Percentiles rank a stretch among this genome's conserved stretches.
phyloP scores from a whole-genome alignment of 2,888 invertebrate species.

The Troides helena region DNA sequence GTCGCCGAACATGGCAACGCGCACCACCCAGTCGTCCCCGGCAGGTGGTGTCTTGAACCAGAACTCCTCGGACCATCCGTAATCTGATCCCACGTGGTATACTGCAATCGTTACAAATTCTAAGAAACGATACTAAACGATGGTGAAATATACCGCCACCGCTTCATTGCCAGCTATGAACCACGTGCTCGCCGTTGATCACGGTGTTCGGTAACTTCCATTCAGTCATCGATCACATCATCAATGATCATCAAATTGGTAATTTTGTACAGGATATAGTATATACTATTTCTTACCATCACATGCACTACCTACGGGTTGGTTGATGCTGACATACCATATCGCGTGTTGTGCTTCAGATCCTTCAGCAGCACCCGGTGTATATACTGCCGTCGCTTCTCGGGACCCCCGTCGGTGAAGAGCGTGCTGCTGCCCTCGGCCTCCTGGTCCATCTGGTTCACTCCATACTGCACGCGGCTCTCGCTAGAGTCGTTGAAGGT shows the following conservation, averaged over 20 bases:
- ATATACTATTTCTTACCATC: no score
- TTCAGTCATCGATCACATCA: no score
- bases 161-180: no score
- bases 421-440: constrained; percentile 79
- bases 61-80: constrained; percentile 91
- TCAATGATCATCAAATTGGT: no score
- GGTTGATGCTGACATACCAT: constrained; percentile 67
- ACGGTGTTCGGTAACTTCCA: no score
- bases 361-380: constrained; percentile 85
- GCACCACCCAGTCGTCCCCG: constrained; percentile 87
- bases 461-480: constrained; percentile 88
- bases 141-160: no score
- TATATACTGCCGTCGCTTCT: constrained; percentile 85
- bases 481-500: constrained; percentile 84
- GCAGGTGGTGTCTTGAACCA: constrained; percentile 86
- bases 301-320: no score
- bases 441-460: constrained; percentile 76
- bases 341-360: constrained; percentile 82
- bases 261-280: no score
- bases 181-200: no score
- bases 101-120: constrained; percentile 64
- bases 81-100: constrained; percentile 89
- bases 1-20: constrained; percentile 94
- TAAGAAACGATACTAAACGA: no score
- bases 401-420: constrained; percentile 88